Evolutionary conservation across 2,888 invertebrate species (phyloP), one percentile per base, ranked within the genome.

Genomic region (Watsonalla cultraria): DNA sequence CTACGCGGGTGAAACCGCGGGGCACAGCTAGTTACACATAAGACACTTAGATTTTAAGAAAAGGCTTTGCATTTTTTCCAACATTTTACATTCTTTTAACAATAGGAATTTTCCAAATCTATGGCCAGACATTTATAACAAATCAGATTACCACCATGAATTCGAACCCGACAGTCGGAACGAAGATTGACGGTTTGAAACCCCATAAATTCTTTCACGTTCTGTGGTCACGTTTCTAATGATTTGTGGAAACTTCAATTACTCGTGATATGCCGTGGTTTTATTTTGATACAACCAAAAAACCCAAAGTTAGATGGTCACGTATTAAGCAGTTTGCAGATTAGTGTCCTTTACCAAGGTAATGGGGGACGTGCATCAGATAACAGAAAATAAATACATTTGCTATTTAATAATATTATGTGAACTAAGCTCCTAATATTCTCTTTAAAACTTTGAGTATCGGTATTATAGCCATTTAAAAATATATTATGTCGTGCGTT

Each of bases 171-270:
- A 51, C 55, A 35, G 46, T 54, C 53, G 49, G 57, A 47, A 57
- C 60, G 57, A 62, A 65, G 60, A 35, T 57, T 54, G 55, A 59
- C 59, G 56, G 56, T 56, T 54, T 49, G 53, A 61, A 64, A 61
- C 55, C 56, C 57, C 46, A 47, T 60, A 61, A 70, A 75, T 75
- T 72, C 72, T 67, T 72, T 64, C 68, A 72, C 72, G 76, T 67
- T 58, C 55, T 47, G 58, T 42, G 64, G 72, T 73, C 74, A 75
- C 73, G 74, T 62, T 63, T 66, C 57, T 60, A 62, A 72, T 68
- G 67, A 63, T 69, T 72, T 68, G 66, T 68, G 67, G 65, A 62
- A 60, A 67, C 57, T 58, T 59, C 57, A 56, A 60, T 66, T 61
- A 57, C 64, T 58, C 59, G 58, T 61, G 60, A 63, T 58, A 48